Conservation (phyloP, 2,113 vertebrate genomes). For the Calidris pygmaea region DNA sequence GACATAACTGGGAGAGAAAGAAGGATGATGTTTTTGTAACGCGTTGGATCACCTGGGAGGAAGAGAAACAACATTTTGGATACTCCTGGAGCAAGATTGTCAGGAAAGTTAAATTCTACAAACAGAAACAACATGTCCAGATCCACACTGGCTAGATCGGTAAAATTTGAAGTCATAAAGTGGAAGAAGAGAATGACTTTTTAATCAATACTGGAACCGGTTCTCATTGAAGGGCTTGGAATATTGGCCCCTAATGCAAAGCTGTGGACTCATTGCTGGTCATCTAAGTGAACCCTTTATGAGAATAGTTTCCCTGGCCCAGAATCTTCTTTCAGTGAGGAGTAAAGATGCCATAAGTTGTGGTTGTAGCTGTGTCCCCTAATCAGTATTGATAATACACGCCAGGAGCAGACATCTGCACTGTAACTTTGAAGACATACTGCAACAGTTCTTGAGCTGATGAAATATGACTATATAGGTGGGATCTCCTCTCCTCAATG, state of each 20-base stretch:
- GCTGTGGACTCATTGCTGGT: neutral
- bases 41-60: neutral
- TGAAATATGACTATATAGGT: neutral
- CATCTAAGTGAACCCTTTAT: neutral
- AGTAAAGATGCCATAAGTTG: neutral
- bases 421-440: neutral
- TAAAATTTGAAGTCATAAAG: neutral
- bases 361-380: neutral
- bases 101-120: neutral
- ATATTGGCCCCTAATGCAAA: neutral
- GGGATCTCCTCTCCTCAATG: neutral
- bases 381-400: neutral
- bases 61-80: neutral
- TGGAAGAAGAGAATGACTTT: neutral
- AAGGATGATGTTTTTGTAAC: neutral
- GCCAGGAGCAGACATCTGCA: neutral
- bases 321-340: neutral
- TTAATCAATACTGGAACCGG: neutral
- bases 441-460: neutral
- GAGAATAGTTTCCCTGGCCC: neutral
- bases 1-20: neutral
- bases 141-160: neutral
- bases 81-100: neutral
- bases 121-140: neutral
- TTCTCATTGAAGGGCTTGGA: neutral